Conservation (phyloP, 2,888 invertebrate species). For the Limnephilus rhombicus region DNA sequence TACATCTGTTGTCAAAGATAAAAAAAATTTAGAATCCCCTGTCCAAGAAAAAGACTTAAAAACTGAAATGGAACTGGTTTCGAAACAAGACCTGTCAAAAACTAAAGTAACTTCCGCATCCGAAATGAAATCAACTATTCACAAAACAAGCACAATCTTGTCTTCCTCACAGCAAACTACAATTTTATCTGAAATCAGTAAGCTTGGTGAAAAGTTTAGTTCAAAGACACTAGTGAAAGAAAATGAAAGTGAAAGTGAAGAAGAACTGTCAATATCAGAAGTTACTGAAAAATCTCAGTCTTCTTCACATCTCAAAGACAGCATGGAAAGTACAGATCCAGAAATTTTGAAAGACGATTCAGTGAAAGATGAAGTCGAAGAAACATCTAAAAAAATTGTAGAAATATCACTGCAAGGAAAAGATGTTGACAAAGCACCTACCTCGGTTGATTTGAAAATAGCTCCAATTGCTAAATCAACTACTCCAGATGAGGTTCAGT, state of each 20-base stretch:
- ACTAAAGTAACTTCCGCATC: background rate
- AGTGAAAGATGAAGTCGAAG: background rate
- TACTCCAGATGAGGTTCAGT: background rate
- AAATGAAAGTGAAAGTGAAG: conserved; percentile 33
- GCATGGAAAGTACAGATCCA: background rate
- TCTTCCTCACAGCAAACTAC: background rate
- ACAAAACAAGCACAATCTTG: background rate
- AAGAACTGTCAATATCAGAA: conserved; percentile 38
- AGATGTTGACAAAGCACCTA: background rate
- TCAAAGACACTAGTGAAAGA: conserved; percentile 23
- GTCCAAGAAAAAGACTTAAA: background rate
- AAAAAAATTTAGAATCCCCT: background rate
- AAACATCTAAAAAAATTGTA: background rate
- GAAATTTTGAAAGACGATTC: background rate
- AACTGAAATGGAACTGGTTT: background rate
- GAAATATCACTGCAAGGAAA: background rate
- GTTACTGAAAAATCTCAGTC: conserved; percentile 43
- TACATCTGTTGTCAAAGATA: background rate
- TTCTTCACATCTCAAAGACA: conserved; percentile 18
- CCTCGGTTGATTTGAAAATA: background rate
- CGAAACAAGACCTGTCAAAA: background rate
- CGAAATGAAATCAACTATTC: background rate
- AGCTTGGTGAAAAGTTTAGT: background rate
- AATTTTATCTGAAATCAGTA: background rate
- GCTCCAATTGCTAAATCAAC: background rate